These are phyloP conservation scores for Muraenolepis orangiensis DNA, from an alignment of 2,797 vertebrate genomes.

Conservation along the genomic window DNA sequence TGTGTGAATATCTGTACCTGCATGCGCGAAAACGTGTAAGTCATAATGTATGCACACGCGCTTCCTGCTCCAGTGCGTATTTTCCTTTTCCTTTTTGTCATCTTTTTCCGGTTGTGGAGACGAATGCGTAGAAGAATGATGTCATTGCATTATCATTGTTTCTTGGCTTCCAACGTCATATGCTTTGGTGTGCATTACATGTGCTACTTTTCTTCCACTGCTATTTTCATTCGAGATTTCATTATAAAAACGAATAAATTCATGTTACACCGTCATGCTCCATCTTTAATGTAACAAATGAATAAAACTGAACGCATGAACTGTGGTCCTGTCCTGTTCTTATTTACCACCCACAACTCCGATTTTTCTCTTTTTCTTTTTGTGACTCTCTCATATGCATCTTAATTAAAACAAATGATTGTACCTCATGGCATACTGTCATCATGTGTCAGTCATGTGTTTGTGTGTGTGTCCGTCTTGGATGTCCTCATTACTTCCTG, in stretches of 20 bases:
- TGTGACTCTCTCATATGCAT: conserved; percentile 45
- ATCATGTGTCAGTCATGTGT: conserved; percentile 36
- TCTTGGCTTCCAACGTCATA: conserved; percentile 50
- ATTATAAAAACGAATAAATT: conserved; percentile 37
- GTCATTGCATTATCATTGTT: conserved; percentile 52
- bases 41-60: neutral
- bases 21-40: neutral
- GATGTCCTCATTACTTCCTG: conserved; percentile 27
- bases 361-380: conserved; percentile 48
- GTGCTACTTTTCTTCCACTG: conserved; percentile 7
- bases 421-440: neutral
- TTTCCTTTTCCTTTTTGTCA: conserved; percentile 29
- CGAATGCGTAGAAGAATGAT: conserved; percentile 57
- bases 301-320: conserved; percentile 64
- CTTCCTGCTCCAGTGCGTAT: conserved; percentile 26
- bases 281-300: conserved; percentile 35
- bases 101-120: conserved; percentile 52
- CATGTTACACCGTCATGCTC: conserved; percentile 43
- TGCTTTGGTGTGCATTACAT: conserved; percentile 33
- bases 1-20: neutral
- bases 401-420: conserved; percentile 27
- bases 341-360: conserved; percentile 36
- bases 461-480: conserved; percentile 50
- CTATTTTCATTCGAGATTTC: conserved; percentile 44
- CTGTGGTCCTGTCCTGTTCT: conserved; percentile 46